phyloP scores from a whole-genome alignment of 1,140 invertebrate genomes.

The Teleogryllus occipitalis region DNA sequence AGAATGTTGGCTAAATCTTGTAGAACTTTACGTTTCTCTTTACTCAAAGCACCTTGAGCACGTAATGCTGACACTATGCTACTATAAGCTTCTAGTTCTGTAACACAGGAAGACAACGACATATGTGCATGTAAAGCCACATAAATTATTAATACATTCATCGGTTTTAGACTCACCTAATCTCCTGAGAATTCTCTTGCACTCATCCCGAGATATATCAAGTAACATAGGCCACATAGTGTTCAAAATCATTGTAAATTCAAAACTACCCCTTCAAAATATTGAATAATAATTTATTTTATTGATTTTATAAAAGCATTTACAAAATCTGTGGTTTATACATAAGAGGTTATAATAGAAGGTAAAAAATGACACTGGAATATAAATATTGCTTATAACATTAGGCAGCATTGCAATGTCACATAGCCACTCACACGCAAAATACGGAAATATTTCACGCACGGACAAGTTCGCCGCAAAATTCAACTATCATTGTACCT shows the following conservation, averaged over 20 bases:
- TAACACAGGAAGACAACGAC: slow-evolving; percentile 18
- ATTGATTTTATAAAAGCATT: no score
- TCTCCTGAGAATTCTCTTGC: slow-evolving; percentile 71
- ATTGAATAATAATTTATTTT: no score
- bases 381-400: no score
- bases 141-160: not conserved
- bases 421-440: no score
- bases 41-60: slow-evolving; percentile 79
- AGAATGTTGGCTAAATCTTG: slow-evolving; percentile 70
- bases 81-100: slow-evolving; percentile 86
- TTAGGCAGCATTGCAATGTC: no score
- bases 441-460: no score
- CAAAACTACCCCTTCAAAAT: no score
- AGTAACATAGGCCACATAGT: slow-evolving; percentile 62
- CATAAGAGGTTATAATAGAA: no score
- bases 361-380: no score
- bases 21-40: slow-evolving; percentile 74
- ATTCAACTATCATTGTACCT: no score
- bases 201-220: slow-evolving; percentile 75
- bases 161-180: slow-evolving; percentile 51
- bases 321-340: no score
- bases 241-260: not conserved
- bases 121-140: not conserved
- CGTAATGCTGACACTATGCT: slow-evolving; percentile 79
- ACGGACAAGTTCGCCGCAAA: no score